phyloP scores from a whole-genome alignment of 1,140 invertebrate genomes.

The Cyclargus thomasi region DNA sequence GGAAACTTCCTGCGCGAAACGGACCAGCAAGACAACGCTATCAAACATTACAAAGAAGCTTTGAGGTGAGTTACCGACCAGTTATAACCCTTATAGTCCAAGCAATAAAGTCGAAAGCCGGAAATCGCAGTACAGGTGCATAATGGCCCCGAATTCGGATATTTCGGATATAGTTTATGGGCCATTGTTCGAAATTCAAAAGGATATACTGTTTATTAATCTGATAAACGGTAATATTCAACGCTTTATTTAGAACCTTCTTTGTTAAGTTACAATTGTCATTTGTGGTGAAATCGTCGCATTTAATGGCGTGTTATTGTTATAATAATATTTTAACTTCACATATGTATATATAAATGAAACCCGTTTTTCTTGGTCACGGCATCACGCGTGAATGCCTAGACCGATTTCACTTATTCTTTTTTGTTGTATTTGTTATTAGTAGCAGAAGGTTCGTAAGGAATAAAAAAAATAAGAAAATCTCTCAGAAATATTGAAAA shows the following conservation, averaged over 20 bases:
- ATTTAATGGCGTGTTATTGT: no score
- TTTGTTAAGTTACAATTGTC: not conserved
- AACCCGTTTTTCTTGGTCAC: no score
- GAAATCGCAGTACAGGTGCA: not conserved
- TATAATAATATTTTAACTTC: no score
- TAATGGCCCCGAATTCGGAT: not conserved
- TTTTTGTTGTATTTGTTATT: no score
- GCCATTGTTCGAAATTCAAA: not conserved
- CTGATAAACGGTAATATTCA: not conserved
- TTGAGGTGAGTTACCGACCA: conserved; percentile 79
- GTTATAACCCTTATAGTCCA: not conserved
- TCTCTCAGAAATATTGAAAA: no score
- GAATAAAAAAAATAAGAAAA: no score
- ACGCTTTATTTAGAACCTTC: not conserved
- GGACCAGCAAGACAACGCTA: conserved; percentile 81
- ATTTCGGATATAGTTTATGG: conserved; percentile 1
- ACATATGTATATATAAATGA: no score
- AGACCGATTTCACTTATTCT: no score
- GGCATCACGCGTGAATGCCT: no score
- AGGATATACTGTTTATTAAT: not conserved
- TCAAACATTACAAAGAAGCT: conserved; percentile 87
- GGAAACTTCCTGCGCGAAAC: conserved; percentile 90
- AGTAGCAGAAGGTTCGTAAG: no score
- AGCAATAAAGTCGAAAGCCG: not conserved
- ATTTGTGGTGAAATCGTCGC: no score